Evolutionary conservation across 1,140 invertebrate genomes (phyloP).

Genomic region (Micrasema minimum): DNA sequence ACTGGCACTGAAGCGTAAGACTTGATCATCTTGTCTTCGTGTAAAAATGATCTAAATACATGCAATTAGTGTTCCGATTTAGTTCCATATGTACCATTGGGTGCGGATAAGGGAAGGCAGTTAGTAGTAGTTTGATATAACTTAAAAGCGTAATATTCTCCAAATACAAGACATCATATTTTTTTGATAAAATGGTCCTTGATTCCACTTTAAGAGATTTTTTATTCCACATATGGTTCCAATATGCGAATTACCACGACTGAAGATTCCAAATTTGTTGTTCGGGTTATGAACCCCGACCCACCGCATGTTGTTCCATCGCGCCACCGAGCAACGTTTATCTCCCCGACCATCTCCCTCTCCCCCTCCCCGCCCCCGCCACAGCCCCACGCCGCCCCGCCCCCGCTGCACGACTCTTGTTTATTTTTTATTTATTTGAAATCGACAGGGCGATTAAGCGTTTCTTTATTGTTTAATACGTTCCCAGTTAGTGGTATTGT

Average conservation of each 20-base stretch:
- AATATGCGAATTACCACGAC: neutral
- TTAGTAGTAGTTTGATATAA: too few species aligned
- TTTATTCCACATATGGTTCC: too few species aligned
- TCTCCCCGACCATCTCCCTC: neutral
- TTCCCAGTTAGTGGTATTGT: conserved; percentile 29
- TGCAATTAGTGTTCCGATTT: too few species aligned
- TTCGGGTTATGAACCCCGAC: neutral
- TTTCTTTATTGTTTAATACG: conserved; percentile 51
- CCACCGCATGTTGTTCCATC: neutral
- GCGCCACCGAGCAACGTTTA: conserved; percentile 1
- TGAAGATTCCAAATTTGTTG: neutral
- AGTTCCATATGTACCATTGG: too few species aligned
- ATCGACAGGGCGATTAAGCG: conserved; percentile 46
- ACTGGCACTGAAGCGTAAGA: too few species aligned
- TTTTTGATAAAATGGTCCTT: too few species aligned
- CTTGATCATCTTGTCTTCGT: too few species aligned
- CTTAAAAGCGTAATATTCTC: too few species aligned
- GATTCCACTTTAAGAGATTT: too few species aligned
- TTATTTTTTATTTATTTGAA: conserved; percentile 44
- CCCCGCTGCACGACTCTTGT: conserved; percentile 43
- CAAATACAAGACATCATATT: too few species aligned
- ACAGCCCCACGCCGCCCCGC: conserved; percentile 17
- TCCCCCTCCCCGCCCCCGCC: neutral
- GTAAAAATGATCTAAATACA: too few species aligned
- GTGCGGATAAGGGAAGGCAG: too few species aligned